Conservation (phyloP, 2,797 vertebrate species). For the Naso thynnoides region DNA sequence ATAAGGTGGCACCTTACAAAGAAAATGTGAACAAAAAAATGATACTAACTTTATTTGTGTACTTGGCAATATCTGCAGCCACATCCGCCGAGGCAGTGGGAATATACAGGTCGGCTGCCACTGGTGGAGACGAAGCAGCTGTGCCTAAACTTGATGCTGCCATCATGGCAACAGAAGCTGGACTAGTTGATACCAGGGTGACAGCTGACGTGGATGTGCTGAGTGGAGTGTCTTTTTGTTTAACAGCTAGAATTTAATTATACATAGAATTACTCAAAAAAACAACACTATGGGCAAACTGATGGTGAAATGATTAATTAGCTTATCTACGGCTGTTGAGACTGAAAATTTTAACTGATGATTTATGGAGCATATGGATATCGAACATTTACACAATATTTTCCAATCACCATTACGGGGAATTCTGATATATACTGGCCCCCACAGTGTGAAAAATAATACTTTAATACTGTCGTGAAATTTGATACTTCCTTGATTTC, state of each 20-base stretch:
- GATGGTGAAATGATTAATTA: not conserved
- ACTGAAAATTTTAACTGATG: not conserved
- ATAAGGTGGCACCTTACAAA: not conserved
- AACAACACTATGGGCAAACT: not conserved
- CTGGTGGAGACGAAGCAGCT: constrained; percentile 77
- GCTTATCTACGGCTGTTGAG: not conserved
- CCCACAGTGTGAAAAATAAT: not conserved
- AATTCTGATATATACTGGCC: not conserved
- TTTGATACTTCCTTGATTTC: not conserved
- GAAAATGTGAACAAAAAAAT: not conserved
- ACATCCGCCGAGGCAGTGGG: constrained; percentile 96
- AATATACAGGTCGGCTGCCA: constrained; percentile 91
- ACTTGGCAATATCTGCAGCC: constrained; percentile 97
- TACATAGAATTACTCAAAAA: not conserved
- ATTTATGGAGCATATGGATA: not conserved
- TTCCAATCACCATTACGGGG: not conserved
- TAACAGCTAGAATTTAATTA: constrained; percentile 87
- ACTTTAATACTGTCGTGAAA: not conserved
- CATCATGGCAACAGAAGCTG: constrained; percentile 87
- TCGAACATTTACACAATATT: not conserved
- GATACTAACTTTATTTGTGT: constrained; percentile 95
- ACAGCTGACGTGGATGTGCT: constrained; percentile 91
- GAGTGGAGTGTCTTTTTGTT: constrained; percentile 93
- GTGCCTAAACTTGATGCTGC: constrained; percentile 85
- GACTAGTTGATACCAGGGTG: constrained; percentile 92